These are phyloP conservation scores for Blastobasis lacticolella DNA, from an alignment of 2,888 invertebrate species.

Conservation along the genomic window DNA sequence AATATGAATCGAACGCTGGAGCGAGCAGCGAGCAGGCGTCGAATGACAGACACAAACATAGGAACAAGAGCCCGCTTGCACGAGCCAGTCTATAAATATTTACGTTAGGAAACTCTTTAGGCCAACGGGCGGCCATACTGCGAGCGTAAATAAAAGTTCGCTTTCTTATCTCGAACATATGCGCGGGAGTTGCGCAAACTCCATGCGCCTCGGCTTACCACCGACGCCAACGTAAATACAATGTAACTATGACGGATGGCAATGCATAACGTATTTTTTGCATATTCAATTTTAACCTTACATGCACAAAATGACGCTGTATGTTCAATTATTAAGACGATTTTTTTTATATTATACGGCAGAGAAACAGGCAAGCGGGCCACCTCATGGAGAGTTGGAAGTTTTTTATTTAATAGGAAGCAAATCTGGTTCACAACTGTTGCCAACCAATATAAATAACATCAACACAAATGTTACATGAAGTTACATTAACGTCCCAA, in stretches of 20 bases:
- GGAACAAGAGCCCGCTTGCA: constrained; percentile 59
- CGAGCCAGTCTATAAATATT: constrained; percentile 66
- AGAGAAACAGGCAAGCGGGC: too few species aligned
- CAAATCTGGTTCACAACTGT: too few species aligned
- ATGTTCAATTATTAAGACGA: too few species aligned
- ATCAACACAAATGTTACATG: too few species aligned
- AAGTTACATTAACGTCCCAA: too few species aligned
- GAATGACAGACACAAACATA: constrained; percentile 72
- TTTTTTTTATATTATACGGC: too few species aligned
- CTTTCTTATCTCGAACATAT: constrained; percentile 67
- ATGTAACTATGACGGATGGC: background rate
- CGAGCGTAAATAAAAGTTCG: constrained; percentile 61
- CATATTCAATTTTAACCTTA: too few species aligned
- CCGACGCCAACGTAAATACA: background rate
- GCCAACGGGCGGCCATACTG: constrained; percentile 63
- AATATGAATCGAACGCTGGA: too few species aligned
- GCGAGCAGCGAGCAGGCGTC: constrained; percentile 23
- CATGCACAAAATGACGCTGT: too few species aligned
- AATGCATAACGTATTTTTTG: background rate
- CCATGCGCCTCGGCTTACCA: constrained; percentile 9
- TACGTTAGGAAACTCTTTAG: constrained; percentile 68
- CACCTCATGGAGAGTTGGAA: too few species aligned
- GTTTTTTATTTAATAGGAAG: too few species aligned
- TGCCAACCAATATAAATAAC: too few species aligned
- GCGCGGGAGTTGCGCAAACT: constrained; percentile 59